phyloP scores from a whole-genome alignment of 2,113 vertebrate genomes.

The Delphinapterus leucas region DNA sequence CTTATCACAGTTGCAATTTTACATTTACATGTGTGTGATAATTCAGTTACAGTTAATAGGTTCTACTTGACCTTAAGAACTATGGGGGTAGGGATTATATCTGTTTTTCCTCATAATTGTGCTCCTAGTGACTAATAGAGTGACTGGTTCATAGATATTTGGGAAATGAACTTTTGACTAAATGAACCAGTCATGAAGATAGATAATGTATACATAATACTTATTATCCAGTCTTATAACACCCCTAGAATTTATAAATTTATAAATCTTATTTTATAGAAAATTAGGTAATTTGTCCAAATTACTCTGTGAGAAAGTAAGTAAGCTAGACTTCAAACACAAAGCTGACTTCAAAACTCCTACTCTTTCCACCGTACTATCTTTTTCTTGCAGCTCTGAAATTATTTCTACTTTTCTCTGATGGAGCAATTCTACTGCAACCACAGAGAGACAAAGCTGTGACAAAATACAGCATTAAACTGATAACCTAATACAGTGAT shows the following conservation, averaged over 20 bases:
- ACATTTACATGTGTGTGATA: background rate
- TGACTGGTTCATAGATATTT: background rate
- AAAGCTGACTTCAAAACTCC: background rate
- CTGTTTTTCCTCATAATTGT: background rate
- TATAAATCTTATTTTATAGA: background rate
- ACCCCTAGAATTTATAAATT: background rate
- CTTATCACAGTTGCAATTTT: background rate
- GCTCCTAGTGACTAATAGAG: background rate
- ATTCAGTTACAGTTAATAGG: background rate
- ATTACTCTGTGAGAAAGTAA: background rate
- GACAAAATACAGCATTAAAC: conserved; percentile 40
- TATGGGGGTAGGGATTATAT: background rate
- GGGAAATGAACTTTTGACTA: background rate
- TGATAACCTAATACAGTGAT: conserved; percentile 51
- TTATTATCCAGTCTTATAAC: background rate
- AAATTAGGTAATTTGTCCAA: background rate
- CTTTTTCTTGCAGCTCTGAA: background rate
- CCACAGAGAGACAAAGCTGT: conserved; percentile 26
- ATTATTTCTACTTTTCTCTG: background rate
- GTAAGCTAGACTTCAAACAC: background rate
- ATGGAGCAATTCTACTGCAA: background rate
- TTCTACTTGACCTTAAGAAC: background rate
- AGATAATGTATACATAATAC: background rate
- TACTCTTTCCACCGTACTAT: background rate
- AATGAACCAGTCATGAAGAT: background rate